Percentiles rank a stretch among this genome's conserved stretches.
These are phyloP conservation scores for Hecatera dysodea DNA, from an alignment of 2,888 invertebrate genomes.

Conservation along the genomic window DNA sequence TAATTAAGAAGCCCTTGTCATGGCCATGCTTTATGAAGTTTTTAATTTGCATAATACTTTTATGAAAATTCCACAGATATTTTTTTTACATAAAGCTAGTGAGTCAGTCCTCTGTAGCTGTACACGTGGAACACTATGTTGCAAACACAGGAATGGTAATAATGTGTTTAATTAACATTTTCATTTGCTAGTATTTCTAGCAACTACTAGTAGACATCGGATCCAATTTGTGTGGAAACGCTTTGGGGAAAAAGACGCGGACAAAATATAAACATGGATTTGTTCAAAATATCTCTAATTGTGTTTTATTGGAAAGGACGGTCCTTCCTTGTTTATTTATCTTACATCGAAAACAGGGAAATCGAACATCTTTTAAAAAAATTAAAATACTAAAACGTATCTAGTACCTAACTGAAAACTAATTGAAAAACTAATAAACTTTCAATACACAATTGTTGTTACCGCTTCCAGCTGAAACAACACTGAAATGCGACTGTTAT, in stretches of 20 bases:
- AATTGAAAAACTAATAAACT: slow-evolving; percentile 1
- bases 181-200: not conserved
- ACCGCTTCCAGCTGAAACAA: slow-evolving; percentile 39
- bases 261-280: not conserved
- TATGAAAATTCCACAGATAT: too few species aligned
- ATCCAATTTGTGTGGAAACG: slow-evolving; percentile 1
- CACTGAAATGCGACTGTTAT: slow-evolving; percentile 33
- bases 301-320: too few species aligned
- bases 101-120: too few species aligned
- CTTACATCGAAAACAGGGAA: too few species aligned
- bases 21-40: not conserved
- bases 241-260: not conserved
- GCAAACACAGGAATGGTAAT: not conserved
- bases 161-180: not conserved
- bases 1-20: slow-evolving; percentile 5
- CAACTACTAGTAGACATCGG: not conserved
- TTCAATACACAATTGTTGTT: not conserved
- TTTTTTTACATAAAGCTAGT: too few species aligned
- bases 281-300: not conserved
- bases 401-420: too few species aligned
- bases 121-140: not conserved
- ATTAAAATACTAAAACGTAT: too few species aligned
- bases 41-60: slow-evolving; percentile 12
- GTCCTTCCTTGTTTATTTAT: not conserved
- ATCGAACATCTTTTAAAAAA: not conserved